Base-by-base conservation (phyloP, 2,888 invertebrate genomes). In the Lycaena phlaeas region DNA sequence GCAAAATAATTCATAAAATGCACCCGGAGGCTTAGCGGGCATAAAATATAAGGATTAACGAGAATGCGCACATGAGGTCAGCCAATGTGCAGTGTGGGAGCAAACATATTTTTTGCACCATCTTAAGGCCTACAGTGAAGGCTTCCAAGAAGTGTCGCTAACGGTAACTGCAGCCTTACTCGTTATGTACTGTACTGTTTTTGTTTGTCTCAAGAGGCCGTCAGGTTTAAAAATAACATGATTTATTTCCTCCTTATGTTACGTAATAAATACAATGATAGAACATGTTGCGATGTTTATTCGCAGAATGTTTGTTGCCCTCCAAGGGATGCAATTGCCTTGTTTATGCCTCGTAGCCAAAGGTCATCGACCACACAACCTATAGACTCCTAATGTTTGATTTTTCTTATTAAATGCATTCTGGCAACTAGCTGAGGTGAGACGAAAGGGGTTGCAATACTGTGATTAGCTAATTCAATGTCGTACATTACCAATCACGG, bases 131-230 rank as follows among this genome's bases (percentile, higher is more conserved):
- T 27, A 15, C 37, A 38, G 27, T 39, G 39, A 11, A 53, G 41
- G 37, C 27, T 65, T 64, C 65, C 51, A 51, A 58, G 64, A 64
- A 65, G 57, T 64, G 62, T 59, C 58, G 53, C 59, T 52, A 52
- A 52, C 52, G 51, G 52, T 48, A 46, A 41, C 29, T 39, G 39
- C 30, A 27, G 10, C 27, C 37, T 27, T 25, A 22, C 15, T 39
- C 14, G 30, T 30, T 39, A 39, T 30, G 26, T 39, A 30, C 39
- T 39, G 29, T 29, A 25, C 25, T 30, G 39, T 39, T 30, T 38
- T 29, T 29, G 39, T 30, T 29, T 38, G 14, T 26, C 30, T 22
- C 12, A 38, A 30, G 14, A 30, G 30, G 30, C 31, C 12, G 12
- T 4, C 18, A 10, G 22, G 34, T 22, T 34, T 22, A 34, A 34